Evolutionary conservation across 2,888 invertebrate species (phyloP).

Genomic region (Lithosia quadra): DNA sequence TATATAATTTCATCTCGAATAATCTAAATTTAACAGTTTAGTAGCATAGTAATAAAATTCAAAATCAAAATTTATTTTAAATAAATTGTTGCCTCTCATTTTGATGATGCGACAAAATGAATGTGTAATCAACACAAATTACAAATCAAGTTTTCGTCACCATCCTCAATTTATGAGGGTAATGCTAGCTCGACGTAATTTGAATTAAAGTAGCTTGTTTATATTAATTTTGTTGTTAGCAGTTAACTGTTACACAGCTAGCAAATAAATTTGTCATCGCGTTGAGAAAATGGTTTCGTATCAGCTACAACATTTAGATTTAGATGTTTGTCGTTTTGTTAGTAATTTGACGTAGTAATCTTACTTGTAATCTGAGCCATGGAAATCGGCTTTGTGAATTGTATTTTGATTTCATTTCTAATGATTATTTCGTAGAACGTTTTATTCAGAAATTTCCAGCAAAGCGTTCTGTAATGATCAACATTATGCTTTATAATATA

Average conservation of each 20-base stretch:
- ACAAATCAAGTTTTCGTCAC: background rate
- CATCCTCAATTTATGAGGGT: background rate
- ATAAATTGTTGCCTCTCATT: background rate
- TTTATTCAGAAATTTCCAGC: background rate
- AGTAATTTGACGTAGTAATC: slow-evolving; percentile 4
- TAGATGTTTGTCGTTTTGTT: background rate
- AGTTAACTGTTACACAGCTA: background rate
- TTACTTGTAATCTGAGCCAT: slow-evolving; percentile 33
- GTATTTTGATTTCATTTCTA: slow-evolving; percentile 29
- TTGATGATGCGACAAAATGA: background rate
- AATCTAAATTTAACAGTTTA: no score
- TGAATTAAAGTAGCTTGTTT: background rate
- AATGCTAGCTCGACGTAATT: background rate
- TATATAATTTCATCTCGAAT: no score
- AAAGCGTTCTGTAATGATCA: background rate
- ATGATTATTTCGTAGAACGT: background rate
- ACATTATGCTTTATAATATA: background rate
- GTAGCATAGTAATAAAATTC: no score
- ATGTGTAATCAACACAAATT: background rate
- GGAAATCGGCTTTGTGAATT: slow-evolving; percentile 41
- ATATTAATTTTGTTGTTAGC: slow-evolving; percentile 1
- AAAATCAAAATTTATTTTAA: no score
- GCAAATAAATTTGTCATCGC: slow-evolving; percentile 4
- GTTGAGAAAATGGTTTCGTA: slow-evolving; percentile 8
- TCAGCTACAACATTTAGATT: background rate